These are phyloP conservation scores for Listronotus bonariensis DNA, from an alignment of 1,140 invertebrate genomes.

Conservation along the genomic window DNA sequence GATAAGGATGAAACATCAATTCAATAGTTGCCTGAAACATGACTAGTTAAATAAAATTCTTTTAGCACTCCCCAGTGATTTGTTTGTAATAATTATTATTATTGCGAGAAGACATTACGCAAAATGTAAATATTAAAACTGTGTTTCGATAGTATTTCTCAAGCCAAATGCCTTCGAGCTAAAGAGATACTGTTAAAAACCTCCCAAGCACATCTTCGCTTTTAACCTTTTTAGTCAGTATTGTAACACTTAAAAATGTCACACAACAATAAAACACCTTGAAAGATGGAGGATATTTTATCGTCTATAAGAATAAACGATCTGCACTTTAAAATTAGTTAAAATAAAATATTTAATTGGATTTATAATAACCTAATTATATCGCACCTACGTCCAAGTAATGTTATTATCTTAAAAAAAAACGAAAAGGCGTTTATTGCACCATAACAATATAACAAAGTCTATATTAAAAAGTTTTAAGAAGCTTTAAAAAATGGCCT, in stretches of 20 bases:
- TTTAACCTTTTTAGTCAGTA: slow-evolving; percentile 20
- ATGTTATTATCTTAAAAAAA: too few relatives aligned
- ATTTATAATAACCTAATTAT: too few relatives aligned
- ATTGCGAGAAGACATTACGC: slow-evolving; percentile 7
- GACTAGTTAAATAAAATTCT: too few relatives aligned
- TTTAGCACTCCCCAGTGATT: too few relatives aligned
- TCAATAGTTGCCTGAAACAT: too few relatives aligned
- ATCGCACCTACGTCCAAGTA: too few relatives aligned
- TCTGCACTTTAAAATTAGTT: background rate
- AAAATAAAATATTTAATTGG: background rate
- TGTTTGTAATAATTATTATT: background rate
- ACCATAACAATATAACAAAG: too few relatives aligned
- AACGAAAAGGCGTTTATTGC: too few relatives aligned
- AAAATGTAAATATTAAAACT: slow-evolving; percentile 12
- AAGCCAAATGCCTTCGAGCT: background rate
- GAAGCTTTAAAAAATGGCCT: too few relatives aligned
- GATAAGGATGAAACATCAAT: too few relatives aligned
- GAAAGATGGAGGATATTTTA: slow-evolving; percentile 4
- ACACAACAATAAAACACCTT: slow-evolving; percentile 21
- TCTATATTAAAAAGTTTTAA: too few relatives aligned
- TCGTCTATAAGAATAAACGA: slow-evolving; percentile 8
- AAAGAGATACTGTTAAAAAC: slow-evolving; percentile 9
- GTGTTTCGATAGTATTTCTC: slow-evolving; percentile 11
- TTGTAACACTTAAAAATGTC: slow-evolving; percentile 21
- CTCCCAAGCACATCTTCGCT: slow-evolving; percentile 8